Evolutionary conservation across 1,140 invertebrate species (phyloP).

Genomic region (Leptoteleia sp.): DNA sequence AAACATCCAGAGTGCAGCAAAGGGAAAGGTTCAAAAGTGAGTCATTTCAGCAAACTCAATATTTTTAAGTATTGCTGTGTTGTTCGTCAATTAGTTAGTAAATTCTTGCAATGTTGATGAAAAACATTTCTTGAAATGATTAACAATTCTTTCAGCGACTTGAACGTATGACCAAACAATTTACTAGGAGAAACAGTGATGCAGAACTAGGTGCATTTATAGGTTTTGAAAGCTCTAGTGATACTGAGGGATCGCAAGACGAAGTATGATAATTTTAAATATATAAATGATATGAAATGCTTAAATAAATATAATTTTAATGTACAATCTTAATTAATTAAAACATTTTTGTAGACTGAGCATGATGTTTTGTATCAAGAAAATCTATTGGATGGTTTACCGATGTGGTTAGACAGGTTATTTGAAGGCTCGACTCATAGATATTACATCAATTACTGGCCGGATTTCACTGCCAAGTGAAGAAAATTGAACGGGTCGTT

Average conservation of each 20-base stretch:
- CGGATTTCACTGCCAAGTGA: slow-evolving; percentile 89
- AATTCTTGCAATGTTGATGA: too few species aligned
- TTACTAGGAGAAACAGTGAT: slow-evolving; percentile 82
- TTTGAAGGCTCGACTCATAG: slow-evolving; percentile 97
- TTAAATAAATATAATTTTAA: not conserved
- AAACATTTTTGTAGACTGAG: slow-evolving; percentile 64
- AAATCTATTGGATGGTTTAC: slow-evolving; percentile 93
- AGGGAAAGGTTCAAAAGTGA: slow-evolving; percentile 83
- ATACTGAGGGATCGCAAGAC: slow-evolving; percentile 87
- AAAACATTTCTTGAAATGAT: too few species aligned
- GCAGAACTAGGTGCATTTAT: slow-evolving; percentile 90
- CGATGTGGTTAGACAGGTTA: slow-evolving; percentile 97
- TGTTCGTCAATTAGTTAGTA: too few species aligned
- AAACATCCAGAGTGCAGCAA: slow-evolving; percentile 87
- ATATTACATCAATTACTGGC: slow-evolving; percentile 98
- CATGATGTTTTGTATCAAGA: slow-evolving; percentile 83
- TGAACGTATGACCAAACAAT: slow-evolving; percentile 84
- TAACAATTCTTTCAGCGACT: slow-evolving; percentile 83
- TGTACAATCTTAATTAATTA: not conserved
- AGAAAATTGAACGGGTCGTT: slow-evolving; percentile 12
- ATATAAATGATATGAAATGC: not conserved
- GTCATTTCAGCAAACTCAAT: too few species aligned
- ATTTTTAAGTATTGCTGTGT: too few species aligned
- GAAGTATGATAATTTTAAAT: slow-evolving; percentile 75
- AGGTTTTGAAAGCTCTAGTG: slow-evolving; percentile 85